These are phyloP conservation scores for Notolabrus celidotus DNA, from an alignment of 2,797 vertebrate species.

Conservation along the genomic window DNA sequence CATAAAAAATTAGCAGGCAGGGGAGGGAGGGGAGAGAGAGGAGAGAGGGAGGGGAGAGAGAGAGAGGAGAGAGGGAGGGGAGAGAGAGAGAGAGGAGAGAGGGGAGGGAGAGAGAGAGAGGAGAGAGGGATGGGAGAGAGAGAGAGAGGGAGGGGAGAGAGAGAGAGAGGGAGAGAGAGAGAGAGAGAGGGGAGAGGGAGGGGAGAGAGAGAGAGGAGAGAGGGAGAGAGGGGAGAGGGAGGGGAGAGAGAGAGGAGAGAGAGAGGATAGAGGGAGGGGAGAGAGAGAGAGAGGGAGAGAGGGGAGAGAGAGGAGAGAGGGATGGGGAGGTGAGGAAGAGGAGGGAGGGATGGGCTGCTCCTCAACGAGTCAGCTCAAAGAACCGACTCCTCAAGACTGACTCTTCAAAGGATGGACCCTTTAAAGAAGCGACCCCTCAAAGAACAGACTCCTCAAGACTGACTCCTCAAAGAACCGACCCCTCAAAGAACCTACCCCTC, in stretches of 20 bases:
- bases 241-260: conserved; percentile 38
- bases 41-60: background rate
- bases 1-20: conserved; percentile 86
- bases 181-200: background rate
- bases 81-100: conserved; percentile 1
- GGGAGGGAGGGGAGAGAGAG: conserved; percentile 61
- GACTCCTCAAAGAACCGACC: no score
- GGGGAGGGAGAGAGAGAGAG: background rate
- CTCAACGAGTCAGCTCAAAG: background rate
- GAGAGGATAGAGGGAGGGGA: no score
- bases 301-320: conserved; percentile 28
- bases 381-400: background rate
- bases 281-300: conserved; percentile 58
- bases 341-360: background rate
- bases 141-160: background rate
- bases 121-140: background rate
- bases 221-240: conserved; percentile 57
- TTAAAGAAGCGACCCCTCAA: no score
- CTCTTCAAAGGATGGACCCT: no score
- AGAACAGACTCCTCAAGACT: no score
- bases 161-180: conserved; percentile 1
- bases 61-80: background rate
- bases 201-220: conserved; percentile 49
- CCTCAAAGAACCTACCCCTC: no score
- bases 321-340: background rate